These are phyloP conservation scores for Eucriotettix oculatus DNA, from an alignment of 2,888 invertebrate species.

Conservation along the genomic window DNA sequence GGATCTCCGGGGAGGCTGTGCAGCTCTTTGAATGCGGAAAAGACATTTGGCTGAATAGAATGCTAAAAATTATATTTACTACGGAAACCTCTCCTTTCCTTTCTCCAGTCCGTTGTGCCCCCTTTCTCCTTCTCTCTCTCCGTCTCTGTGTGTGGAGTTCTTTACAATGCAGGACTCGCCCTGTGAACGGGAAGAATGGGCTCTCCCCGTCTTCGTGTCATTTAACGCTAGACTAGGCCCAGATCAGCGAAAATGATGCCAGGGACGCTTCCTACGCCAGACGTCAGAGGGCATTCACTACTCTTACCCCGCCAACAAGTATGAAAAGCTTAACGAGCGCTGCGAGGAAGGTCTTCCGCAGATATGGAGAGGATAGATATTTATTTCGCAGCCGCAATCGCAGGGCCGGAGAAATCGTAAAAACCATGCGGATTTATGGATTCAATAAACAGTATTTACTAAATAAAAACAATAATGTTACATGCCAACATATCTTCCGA, in stretches of 20 bases:
- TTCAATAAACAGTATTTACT: too few relatives aligned
- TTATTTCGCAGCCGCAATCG: too few relatives aligned
- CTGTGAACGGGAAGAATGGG: slow-evolving; percentile 1
- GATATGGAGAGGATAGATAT: too few relatives aligned
- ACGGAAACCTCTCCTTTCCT: slow-evolving; percentile 4
- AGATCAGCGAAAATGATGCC: slow-evolving; percentile 7
- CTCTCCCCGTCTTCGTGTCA: slow-evolving; percentile 3
- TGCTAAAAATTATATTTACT: slow-evolving; percentile 9
- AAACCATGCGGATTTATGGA: too few relatives aligned
- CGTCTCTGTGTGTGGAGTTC: slow-evolving; percentile 1
- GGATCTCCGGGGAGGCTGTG: slow-evolving; percentile 2
- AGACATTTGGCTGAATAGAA: slow-evolving; percentile 8
- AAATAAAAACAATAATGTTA: too few relatives aligned
- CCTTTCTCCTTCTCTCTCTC: not conserved
- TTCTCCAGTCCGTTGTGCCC: too few relatives aligned
- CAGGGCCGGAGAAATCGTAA: too few relatives aligned
- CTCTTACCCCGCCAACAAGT: too few relatives aligned
- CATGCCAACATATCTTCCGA: too few relatives aligned
- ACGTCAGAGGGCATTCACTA: too few relatives aligned
- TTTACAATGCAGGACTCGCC: slow-evolving; percentile 4
- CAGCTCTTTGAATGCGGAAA: slow-evolving; percentile 8
- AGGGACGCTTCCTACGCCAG: not conserved
- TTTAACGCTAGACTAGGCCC: slow-evolving; percentile 7
- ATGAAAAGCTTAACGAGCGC: too few relatives aligned
- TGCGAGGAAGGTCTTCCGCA: too few relatives aligned